Base-by-base conservation (phyloP, 2,888 invertebrate species). In the Neoscelio sp. region DNA sequence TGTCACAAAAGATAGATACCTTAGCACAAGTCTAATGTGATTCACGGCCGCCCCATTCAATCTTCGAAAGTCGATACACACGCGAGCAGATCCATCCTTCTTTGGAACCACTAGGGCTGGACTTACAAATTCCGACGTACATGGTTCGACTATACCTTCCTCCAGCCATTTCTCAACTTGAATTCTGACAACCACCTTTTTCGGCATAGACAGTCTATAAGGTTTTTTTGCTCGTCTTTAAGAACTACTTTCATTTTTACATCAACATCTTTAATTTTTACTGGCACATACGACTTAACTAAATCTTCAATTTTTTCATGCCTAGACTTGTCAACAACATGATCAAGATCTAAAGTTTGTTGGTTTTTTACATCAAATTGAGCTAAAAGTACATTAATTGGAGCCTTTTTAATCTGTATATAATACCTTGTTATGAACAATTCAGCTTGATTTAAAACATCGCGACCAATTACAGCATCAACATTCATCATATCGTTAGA, bases 11-110 rank as follows among this genome's bases (percentile, higher is more conserved):
- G 33, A 3, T n/a, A 33, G n/a, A 33, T 33, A 33, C n/a, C n/a
- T n/a, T n/a, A n/a, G n/a, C n/a, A n/a, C n/a, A n/a, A n/a, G n/a
- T n/a, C n/a, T n/a, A n/a, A n/a, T n/a, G n/a, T n/a, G n/a, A n/a
- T n/a, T 23, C 6, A 54, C 64, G 1, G 73, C 64, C 6, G 20
- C 18, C 18, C 23, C 17, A 60, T 80, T 80, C 2, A 73, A 7
- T 13, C 40, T 48, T 13, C 68, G 20, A 48, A 30, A 73, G 42
- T 77, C 73, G 3, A 77, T 46, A 10, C 75, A 60, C 23, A 80
- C 73, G 1, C 65, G 64, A 5, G 7, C 7, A 17, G 58, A 10
- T n/a, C 65, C 81, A 10, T 79, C 67, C n/a, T 70, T 65, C 20
- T 77, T 79, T 3, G 42, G 18, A 2, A 75, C 46, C 1, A 80